These are phyloP conservation scores for Galerucella calmariensis DNA, from an alignment of 2,888 invertebrate genomes.

Conservation along the genomic window DNA sequence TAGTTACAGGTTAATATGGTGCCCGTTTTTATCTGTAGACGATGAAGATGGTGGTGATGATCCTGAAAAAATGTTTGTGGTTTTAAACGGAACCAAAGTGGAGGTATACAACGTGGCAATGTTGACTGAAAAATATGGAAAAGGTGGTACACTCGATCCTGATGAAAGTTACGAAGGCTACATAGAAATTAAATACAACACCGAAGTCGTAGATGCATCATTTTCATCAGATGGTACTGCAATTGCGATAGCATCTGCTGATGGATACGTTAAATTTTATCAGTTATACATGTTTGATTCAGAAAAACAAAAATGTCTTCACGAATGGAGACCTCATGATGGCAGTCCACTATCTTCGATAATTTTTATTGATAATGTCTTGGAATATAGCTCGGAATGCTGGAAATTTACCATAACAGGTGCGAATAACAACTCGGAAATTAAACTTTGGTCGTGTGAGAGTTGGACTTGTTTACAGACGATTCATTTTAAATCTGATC, in stretches of 20 bases:
- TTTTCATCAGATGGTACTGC: constrained; percentile 96
- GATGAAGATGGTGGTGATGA: constrained; percentile 73
- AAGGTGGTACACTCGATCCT: constrained; percentile 62
- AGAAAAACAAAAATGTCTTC: constrained; percentile 82
- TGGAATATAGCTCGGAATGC: constrained; percentile 80
- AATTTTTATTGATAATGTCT: constrained; percentile 94
- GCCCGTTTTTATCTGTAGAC: constrained; percentile 86
- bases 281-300: constrained; percentile 82
- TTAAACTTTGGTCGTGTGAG: constrained; percentile 96
- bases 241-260: constrained; percentile 87
- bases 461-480: constrained; percentile 95
- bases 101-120: constrained; percentile 69
- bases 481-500: constrained; percentile 73
- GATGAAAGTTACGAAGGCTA: constrained; percentile 65
- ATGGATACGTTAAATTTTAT: constrained; percentile 93
- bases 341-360: constrained; percentile 88
- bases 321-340: constrained; percentile 93
- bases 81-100: constrained; percentile 79
- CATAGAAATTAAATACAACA: constrained; percentile 70
- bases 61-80: constrained; percentile 81
- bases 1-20: constrained; percentile 82
- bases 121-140: constrained; percentile 64
- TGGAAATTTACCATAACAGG: constrained; percentile 98
- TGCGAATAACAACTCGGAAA: constrained; percentile 86
- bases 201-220: constrained; percentile 83